Evolutionary conservation across 2,888 invertebrate genomes (phyloP).

Genomic region (Esperia sulphurella): DNA sequence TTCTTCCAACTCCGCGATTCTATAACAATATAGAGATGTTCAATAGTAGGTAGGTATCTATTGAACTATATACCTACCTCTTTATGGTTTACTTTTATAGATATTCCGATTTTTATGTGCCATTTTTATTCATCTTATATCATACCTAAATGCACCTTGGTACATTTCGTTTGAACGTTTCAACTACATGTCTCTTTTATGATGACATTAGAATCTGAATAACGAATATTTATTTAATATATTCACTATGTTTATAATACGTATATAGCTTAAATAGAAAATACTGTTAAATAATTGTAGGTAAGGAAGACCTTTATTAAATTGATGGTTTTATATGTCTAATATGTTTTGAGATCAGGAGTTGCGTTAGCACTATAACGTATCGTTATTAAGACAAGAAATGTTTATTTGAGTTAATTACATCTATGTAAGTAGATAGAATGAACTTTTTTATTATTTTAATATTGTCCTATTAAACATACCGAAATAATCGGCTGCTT

Average conservation of each 20-base stretch:
- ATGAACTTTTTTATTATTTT: neutral
- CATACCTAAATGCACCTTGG: too few relatives aligned
- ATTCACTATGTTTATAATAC: too few relatives aligned
- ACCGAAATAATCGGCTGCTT: neutral
- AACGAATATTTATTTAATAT: neutral
- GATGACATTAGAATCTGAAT: too few relatives aligned
- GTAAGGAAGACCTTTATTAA: neutral
- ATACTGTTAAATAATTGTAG: neutral
- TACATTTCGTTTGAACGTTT: neutral
- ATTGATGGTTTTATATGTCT: conserved; percentile 1
- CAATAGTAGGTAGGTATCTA: too few relatives aligned
- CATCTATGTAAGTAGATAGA: neutral
- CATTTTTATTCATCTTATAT: too few relatives aligned
- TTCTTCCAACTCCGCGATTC: too few relatives aligned
- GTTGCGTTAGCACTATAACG: neutral
- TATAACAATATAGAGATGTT: too few relatives aligned
- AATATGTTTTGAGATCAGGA: neutral
- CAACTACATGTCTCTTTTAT: neutral
- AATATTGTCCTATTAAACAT: neutral
- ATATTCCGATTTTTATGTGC: too few relatives aligned
- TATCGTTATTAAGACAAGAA: neutral
- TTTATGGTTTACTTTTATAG: too few relatives aligned
- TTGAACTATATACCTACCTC: too few relatives aligned
- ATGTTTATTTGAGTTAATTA: neutral
- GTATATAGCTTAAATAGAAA: neutral